Evolutionary conservation across 2,113 vertebrate genomes (phyloP), one percentile per base, ranked within the genome.

Genomic region (Pterocles orientalis): DNA sequence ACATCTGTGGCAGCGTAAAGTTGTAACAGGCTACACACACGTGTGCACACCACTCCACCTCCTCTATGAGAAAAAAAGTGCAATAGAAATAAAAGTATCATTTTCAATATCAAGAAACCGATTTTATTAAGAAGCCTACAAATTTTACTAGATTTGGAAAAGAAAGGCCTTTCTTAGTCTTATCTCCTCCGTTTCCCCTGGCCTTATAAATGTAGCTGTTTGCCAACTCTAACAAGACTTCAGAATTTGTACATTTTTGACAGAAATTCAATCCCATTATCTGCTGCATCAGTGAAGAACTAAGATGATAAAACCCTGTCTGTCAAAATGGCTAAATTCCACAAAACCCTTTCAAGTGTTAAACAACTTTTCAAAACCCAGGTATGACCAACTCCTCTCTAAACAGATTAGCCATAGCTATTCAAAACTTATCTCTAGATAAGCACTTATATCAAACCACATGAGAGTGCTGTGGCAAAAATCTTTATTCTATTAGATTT

Each of bases 251-350:
- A 81, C 70, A 48, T 87, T 90, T 88, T 57, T 93, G 57, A 84
- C 45, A 89, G 87, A 90, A 87, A 87, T 72, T 90, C 86, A 95
- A 94, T 93, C 92, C 80, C 90, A 96, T 95, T 96, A 97, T 96
- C 95, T 96, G 81, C 80, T 94, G 62, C 93, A 96, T 93, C 96
- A 82, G 66, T 94, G 0, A 1, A 96, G 71, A 96, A 88, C 51
- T 95, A 88, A 80, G 34, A 86, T 86, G 86, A 95, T 91, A 97
- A 97, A 97, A 26, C 29, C 41, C 48, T 87, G 47, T 93, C 36
- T 92, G 86, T 89, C 72, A 77, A 76, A 95, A 93, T 24, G 21
- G 75, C 75, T 92, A 80, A 82, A 91, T 79, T 77, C 51, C 18
- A 70, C 79, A 96, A 94, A 80, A 51, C 2, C 23, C 48, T 95